phyloP scores from a whole-genome alignment of 1,140 invertebrate genomes.

The Linepithema humile region DNA sequence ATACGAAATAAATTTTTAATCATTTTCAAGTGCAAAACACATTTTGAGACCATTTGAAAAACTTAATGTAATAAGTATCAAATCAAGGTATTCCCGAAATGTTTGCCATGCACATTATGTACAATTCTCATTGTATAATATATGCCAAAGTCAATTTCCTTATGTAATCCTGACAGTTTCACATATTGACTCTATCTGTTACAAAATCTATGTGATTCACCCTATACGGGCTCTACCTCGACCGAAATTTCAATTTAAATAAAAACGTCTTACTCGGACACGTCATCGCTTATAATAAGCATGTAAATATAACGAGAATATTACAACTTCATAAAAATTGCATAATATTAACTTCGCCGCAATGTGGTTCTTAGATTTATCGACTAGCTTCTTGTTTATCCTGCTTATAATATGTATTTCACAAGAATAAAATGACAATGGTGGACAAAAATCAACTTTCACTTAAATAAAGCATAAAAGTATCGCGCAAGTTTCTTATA shows the following conservation, averaged over 20 bases:
- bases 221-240: no score
- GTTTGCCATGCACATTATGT: neutral
- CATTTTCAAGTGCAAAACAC: neutral
- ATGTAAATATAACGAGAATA: neutral
- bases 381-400: neutral
- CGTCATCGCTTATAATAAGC: neutral
- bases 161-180: neutral
- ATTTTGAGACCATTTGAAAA: neutral
- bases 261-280: neutral
- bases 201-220: neutral
- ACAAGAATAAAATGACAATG: neutral
- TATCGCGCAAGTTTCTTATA: neutral
- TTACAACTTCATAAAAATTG: neutral
- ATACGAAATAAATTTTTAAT: neutral
- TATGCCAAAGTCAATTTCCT: neutral
- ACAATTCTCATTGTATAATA: neutral
- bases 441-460: neutral
- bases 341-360: neutral
- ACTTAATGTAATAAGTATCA: neutral
- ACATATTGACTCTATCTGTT: neutral
- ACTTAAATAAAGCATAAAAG: neutral
- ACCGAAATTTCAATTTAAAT: constrained; percentile 1
- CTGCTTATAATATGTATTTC: no score
- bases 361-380: constrained; percentile 9
- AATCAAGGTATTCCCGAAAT: neutral